phyloP scores from a whole-genome alignment of 1,140 invertebrate species.

The Zaprionus ornatus region DNA sequence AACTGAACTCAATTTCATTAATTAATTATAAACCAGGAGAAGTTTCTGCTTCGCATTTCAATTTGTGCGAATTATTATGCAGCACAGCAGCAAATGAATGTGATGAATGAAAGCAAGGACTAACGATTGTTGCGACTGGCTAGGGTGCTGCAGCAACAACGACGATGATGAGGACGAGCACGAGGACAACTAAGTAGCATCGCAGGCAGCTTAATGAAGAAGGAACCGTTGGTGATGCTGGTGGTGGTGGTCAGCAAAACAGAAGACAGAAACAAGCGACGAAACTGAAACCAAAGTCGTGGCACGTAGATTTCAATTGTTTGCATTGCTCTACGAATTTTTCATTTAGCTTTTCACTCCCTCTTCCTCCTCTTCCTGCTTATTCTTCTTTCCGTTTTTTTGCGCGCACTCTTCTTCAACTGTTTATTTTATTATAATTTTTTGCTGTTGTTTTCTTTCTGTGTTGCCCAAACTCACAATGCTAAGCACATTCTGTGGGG shows the following conservation, averaged over 20 bases:
- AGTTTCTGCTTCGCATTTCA: slow-evolving; percentile 10
- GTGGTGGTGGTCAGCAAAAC: not conserved
- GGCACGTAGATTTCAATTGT: slow-evolving; percentile 78
- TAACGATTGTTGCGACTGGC: slow-evolving; percentile 1
- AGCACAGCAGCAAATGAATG: slow-evolving; percentile 27
- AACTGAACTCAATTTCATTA: slow-evolving; percentile 15
- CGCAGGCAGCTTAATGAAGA: slow-evolving; percentile 13
- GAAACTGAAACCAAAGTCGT: slow-evolving; percentile 62
- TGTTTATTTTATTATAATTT: slow-evolving; percentile 81
- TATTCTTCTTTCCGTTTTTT: not conserved
- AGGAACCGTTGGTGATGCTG: not conserved
- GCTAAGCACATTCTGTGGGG: slow-evolving; percentile 78
- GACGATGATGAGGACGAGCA: no score
- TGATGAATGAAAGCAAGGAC: slow-evolving; percentile 17
- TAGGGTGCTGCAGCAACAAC: not conserved
- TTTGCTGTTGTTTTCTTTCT: slow-evolving; percentile 49
- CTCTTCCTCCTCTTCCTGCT: slow-evolving; percentile 19
- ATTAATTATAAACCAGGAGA: slow-evolving; percentile 20
- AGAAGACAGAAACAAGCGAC: not conserved
- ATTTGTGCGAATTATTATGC: slow-evolving; percentile 35
- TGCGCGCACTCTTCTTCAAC: slow-evolving; percentile 5
- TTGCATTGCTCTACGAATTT: slow-evolving; percentile 51
- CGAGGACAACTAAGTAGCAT: slow-evolving; percentile 13
- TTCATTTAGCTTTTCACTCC: slow-evolving; percentile 15
- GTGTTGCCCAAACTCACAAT: slow-evolving; percentile 71